Conservation (phyloP, 2,797 vertebrate species). For the Syngnathus rostellatus region DNA sequence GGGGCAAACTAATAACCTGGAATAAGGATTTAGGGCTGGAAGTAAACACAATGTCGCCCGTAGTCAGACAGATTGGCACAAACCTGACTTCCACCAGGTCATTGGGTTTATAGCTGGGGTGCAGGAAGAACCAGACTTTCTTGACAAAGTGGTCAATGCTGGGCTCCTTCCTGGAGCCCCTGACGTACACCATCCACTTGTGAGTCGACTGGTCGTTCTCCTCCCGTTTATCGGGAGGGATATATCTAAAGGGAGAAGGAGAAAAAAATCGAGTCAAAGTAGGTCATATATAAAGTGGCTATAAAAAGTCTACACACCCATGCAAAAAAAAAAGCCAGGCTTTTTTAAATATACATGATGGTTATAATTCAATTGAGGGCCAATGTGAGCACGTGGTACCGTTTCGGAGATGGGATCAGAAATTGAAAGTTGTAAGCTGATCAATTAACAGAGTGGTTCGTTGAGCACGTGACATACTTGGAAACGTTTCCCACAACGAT, state of each 20-base stretch:
- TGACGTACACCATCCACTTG: conserved; percentile 98
- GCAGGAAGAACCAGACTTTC: conserved; percentile 99
- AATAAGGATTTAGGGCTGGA: conserved; percentile 14
- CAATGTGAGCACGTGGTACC: neutral
- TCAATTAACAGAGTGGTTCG: neutral
- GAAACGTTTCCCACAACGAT: conserved; percentile 98
- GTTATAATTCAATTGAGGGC: neutral
- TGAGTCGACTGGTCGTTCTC: conserved; percentile 98
- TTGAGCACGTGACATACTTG: conserved; percentile 70
- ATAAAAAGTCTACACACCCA: too few relatives aligned
- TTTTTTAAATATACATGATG: too few relatives aligned
- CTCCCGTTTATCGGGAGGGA: conserved; percentile 94
- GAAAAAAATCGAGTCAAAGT: neutral
- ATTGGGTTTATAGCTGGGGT: conserved; percentile 98
- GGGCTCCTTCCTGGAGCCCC: conserved; percentile 90
- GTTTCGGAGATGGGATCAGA: neutral
- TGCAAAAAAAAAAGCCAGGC: neutral
- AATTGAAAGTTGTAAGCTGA: neutral
- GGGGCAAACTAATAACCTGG: conserved; percentile 8
- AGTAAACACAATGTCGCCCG: conserved; percentile 21
- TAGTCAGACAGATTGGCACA: conserved; percentile 17
- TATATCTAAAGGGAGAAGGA: conserved; percentile 72
- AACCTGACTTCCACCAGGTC: conserved; percentile 98
- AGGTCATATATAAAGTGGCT: neutral
- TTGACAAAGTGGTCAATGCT: conserved; percentile 98